Base-by-base conservation (phyloP, 2,888 invertebrate genomes). In the Pedicia rivosa region DNA sequence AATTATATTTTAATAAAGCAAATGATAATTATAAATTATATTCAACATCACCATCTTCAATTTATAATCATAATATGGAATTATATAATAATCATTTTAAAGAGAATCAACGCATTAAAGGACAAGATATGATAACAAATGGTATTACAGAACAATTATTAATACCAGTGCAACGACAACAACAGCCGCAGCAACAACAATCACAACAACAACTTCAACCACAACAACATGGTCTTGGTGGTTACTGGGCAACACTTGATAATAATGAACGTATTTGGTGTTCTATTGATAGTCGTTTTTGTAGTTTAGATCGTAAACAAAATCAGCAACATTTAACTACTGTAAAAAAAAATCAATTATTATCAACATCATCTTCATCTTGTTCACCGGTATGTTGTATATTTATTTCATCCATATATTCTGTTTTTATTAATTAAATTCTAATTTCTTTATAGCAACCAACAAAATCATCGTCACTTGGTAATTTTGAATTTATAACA, bases 221-320 rank as follows among this genome's bases (percentile, higher is more conserved):
- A 13, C 36, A 37, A 14, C 28, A 37, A 13, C 36, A 39, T 30
- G 47, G 47, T 9, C 27, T 48, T 3, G 47, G 47, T 10, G 47
- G 47, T 2, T 48, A 40, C 29, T 48, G 47, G 47, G 41, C 35
- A 22, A 41, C 41, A n/a, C 35, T 43, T 12, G 35, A 43, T 13
- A 44, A 42, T 28, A 46, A 40, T 27, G 46, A 46, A 34, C 29
- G 42, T 8, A 26, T 45, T 13, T 46, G 46, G 46, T 43, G 43
- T 26, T 29, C 41, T 8, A 36, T 41, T 35, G 46, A 46, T 35
- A 41, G 37, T 26, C 36, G 43, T 33, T 33, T 33, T 20, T 32
- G 39, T 3, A 38, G 38, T 9, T 28, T 41, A 8, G 41, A 41
- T 28, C 34, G 41, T 17, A 39, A 37, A 32, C 25, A 24, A 6